Evolutionary conservation across 2,113 vertebrate genomes (phyloP), one percentile per base, ranked within the genome.

Genomic region (Cygnus buccinator): DNA sequence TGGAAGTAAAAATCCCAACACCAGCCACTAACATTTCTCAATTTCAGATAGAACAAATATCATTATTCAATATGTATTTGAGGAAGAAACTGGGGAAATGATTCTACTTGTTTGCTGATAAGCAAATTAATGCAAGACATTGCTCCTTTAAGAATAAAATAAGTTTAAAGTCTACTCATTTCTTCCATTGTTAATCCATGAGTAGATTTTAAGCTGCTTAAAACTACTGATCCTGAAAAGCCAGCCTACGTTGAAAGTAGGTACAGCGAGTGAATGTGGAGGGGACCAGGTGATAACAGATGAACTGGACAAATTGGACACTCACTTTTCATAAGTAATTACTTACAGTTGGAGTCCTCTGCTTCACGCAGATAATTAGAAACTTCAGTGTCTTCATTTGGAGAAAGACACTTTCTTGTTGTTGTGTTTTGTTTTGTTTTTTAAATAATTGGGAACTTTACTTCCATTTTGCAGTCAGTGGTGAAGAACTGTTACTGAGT

Each of bases 221-320:
- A 95, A 94, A 91, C 63, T 83, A 48, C 58, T 94, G 70, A 87
- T 92, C 87, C 74, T 94, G 87, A 94, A 94, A 94, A 94, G 28
- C 18, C 61, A 90, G 4, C 28, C 62, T 80, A 67, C 55, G 28
- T 50, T 58, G 78, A 63, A 89, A 85, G 77, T 28, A 92, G n/a
- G n/a, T 71, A 89, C 63, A 87, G 55, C 29, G 80, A 84, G 73
- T 70, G 81, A 94, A 74, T 61, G 44, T 90, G 57, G n/a, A 87
- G 44, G 41, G 35, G 54, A 80, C 59, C 89, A 95, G 78, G 59
- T 85, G 87, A 94, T 54, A 74, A 55, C 18, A 84, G 59, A 79
- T 58, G 58, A 94, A 25, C 87, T 92, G 70, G 26, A 71, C 63
- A 89, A 95, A 83, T 92, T 92, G 22, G 21, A 20, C 62, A 13